Evolutionary conservation across 2,113 vertebrate genomes (phyloP).

Genomic region (Oxygymnocypris stewartii): DNA sequence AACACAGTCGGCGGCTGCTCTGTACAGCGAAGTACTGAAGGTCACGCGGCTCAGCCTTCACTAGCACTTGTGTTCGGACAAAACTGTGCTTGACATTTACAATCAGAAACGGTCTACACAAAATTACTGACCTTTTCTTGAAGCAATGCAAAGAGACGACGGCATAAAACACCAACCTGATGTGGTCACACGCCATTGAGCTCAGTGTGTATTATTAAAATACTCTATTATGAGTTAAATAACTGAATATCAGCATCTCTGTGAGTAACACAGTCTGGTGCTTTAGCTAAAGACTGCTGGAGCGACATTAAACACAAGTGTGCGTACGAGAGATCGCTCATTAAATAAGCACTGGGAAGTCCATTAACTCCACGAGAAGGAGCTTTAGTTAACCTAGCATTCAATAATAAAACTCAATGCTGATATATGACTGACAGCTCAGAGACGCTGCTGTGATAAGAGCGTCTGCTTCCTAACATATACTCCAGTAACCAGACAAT

Average conservation of each 20-base stretch:
- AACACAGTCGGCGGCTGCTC: no score
- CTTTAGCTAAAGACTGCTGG: neutral
- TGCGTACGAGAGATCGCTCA: neutral
- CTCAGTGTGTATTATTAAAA: neutral
- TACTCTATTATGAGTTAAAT: neutral
- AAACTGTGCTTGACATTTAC: neutral
- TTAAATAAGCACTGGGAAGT: neutral
- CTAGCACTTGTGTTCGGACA: neutral
- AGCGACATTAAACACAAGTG: neutral
- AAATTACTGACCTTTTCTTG: neutral
- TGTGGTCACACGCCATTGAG: neutral
- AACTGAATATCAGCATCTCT: neutral
- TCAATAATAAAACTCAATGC: neutral
- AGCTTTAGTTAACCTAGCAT: neutral
- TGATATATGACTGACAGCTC: slow-evolving; percentile 43
- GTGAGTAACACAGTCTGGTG: neutral
- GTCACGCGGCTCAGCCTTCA: neutral
- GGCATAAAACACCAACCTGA: no score
- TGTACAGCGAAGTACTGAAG: no score
- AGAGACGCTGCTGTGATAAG: slow-evolving; percentile 34
- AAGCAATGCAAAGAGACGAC: neutral
- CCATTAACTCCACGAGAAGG: neutral
- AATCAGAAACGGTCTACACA: neutral
- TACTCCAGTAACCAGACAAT: slow-evolving; percentile 10
- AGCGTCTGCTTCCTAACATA: slow-evolving; percentile 8